Conservation (phyloP, 2,888 invertebrate species). For the Drosophila paramelanica region DNA sequence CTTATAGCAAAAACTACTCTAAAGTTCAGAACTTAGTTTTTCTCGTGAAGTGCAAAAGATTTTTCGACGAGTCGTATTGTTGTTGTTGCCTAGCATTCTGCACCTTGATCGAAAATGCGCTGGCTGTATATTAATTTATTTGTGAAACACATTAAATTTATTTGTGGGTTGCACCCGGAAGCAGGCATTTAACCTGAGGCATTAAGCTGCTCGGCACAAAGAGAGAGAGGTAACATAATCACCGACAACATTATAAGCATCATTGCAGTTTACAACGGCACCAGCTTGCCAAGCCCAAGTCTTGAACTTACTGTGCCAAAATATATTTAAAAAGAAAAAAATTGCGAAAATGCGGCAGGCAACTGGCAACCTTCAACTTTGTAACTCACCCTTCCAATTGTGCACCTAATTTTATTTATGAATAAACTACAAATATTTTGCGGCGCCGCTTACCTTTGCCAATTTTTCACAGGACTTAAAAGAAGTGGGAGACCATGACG, state of each 20-base stretch:
- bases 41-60: background rate
- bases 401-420: conserved; percentile 57
- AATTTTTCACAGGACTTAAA: conserved; percentile 12
- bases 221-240: conserved; percentile 33
- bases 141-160: background rate
- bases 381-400: conserved; percentile 45
- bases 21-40: background rate
- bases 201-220: conserved; percentile 20
- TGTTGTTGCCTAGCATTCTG: background rate
- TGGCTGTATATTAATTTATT: background rate
- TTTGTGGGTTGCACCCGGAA: conserved; percentile 11
- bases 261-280: conserved; percentile 16
- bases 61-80: background rate
- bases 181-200: conserved; percentile 24
- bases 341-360: conserved; percentile 9
- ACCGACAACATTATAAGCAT: conserved; percentile 50
- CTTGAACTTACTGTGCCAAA: conserved; percentile 16
- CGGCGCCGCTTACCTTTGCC: conserved; percentile 11
- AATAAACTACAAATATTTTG: conserved; percentile 52
- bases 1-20: too few relatives aligned
- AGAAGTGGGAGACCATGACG: conserved; percentile 7
- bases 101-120: background rate
- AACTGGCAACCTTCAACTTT: conserved; percentile 17
- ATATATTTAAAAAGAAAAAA: conserved; percentile 3
- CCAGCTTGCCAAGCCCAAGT: conserved; percentile 1